phyloP scores from a whole-genome alignment of 2,888 invertebrate genomes.

The Noctua fimbriata region DNA sequence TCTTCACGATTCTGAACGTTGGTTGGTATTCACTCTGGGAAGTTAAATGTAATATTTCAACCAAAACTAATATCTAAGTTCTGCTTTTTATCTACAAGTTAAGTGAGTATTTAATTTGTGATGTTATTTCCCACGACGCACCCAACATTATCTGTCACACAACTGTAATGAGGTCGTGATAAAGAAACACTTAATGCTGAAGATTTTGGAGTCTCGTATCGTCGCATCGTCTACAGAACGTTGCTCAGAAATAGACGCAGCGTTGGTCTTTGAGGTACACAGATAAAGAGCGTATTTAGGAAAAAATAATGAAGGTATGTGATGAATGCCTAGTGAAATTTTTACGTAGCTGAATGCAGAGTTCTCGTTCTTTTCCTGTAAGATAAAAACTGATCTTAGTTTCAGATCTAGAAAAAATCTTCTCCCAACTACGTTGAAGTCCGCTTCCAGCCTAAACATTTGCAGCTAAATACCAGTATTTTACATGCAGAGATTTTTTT shows the following conservation, averaged over 20 bases:
- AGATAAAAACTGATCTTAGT: background rate
- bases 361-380: background rate
- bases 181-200: conserved; percentile 48
- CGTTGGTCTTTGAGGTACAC: conserved; percentile 46
- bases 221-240: conserved; percentile 27
- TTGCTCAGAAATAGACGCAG: conserved; percentile 50
- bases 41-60: conserved; percentile 5
- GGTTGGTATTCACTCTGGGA: background rate
- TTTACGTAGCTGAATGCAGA: background rate
- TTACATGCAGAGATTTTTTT: background rate
- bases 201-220: conserved; percentile 33
- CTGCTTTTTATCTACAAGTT: conserved; percentile 45
- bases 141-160: conserved; percentile 59
- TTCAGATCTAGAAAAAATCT: background rate
- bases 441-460: background rate
- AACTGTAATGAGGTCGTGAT: conserved; percentile 60
- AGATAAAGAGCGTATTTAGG: conserved; percentile 25
- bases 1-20: background rate
- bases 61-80: conserved; percentile 5
- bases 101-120: conserved; percentile 49
- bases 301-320: background rate
- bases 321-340: background rate
- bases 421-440: background rate
- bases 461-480: background rate
- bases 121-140: conserved; percentile 53